A percentile compares a stretch with the other conserved stretches of the same genome.
These are phyloP conservation scores for Vespertilio murinus DNA, from an alignment of 2,797 vertebrate genomes.

Conservation along the genomic window DNA sequence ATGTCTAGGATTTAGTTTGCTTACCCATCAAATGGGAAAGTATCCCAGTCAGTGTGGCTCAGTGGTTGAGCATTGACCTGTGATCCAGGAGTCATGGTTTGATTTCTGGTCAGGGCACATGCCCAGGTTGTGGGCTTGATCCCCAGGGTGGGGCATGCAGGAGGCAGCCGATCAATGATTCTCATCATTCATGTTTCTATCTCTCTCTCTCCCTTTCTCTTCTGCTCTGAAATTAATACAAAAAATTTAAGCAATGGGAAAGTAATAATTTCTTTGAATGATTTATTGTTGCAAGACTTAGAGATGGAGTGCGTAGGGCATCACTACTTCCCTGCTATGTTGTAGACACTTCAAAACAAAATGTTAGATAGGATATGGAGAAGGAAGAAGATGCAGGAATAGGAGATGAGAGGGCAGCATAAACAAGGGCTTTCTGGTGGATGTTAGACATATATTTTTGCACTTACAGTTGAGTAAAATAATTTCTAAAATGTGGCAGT, in stretches of 20 bases:
- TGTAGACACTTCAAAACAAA: not conserved
- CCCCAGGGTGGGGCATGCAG: too few relatives aligned
- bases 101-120: too few relatives aligned
- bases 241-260: not conserved
- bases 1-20: not conserved
- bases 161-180: too few relatives aligned
- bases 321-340: not conserved
- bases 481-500: not conserved
- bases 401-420: not conserved
- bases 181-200: too few relatives aligned
- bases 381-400: not conserved
- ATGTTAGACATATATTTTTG: not conserved
- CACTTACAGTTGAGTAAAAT: not conserved
- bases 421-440: not conserved
- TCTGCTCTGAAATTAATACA: too few relatives aligned
- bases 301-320: not conserved
- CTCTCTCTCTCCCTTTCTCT: too few relatives aligned
- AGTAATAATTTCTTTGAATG: not conserved
- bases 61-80: too few relatives aligned
- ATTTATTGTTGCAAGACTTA: not conserved
- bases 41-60: too few relatives aligned
- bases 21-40: not conserved
- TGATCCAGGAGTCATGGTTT: too few relatives aligned
- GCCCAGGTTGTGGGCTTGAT: too few relatives aligned
- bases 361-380: not conserved